These are phyloP conservation scores for Morbakka virulenta DNA, from an alignment of 30 jellyfish, hydroid and myxozoan species.

Conservation along the genomic window DNA sequence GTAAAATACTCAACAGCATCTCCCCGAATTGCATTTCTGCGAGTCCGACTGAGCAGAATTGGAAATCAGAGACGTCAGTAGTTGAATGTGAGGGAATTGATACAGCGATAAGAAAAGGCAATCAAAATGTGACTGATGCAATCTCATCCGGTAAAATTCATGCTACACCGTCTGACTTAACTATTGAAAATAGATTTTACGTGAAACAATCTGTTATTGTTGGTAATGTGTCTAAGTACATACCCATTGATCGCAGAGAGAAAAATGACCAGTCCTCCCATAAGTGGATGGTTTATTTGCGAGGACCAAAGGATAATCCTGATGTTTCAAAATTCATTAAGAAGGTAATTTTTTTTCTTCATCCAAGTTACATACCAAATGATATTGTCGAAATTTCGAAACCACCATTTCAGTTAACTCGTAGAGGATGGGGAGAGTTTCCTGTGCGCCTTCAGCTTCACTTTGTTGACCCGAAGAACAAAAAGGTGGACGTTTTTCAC, in stretches of 20 bases:
- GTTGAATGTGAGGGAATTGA: neutral
- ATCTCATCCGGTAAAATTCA: neutral
- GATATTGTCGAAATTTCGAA: constrained; percentile 73
- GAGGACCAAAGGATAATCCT: constrained; percentile 79
- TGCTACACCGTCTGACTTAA: neutral
- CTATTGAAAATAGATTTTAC: constrained; percentile 64
- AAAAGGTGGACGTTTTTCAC: constrained; percentile 86
- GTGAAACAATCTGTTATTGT: constrained; percentile 53
- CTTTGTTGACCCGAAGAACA: constrained; percentile 77
- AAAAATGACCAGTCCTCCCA: constrained; percentile 90
- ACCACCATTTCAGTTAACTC: constrained; percentile 91
- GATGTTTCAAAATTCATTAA: constrained; percentile 57
- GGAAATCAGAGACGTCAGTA: neutral
- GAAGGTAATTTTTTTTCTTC: constrained; percentile 83
- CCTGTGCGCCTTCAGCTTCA: constrained; percentile 93
- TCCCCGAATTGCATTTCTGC: neutral
- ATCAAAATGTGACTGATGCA: neutral
- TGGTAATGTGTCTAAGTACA: constrained; percentile 90
- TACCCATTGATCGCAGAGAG: constrained; percentile 74
- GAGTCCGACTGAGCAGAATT: neutral
- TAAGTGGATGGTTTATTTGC: constrained; percentile 96
- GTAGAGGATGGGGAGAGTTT: constrained; percentile 99
- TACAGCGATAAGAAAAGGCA: neutral
- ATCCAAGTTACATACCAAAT: constrained; percentile 97
- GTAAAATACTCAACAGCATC: neutral